Evolutionary conservation across 2,888 invertebrate species (phyloP).

Genomic region (Andrena praecox): DNA sequence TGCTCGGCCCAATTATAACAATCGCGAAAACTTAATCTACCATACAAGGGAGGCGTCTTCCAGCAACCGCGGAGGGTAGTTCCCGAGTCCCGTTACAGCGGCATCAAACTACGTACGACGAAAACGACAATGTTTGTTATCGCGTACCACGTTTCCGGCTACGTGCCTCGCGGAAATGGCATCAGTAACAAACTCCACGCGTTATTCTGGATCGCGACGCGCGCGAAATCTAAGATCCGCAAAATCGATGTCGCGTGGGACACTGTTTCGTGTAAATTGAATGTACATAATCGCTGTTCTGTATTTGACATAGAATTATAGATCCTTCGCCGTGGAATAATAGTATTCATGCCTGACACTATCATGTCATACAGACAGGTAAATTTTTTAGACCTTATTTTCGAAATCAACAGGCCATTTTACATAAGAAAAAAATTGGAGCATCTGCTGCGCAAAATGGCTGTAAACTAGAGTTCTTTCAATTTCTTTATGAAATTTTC

Average conservation of each 20-base stretch:
- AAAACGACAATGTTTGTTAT: slow-evolving; percentile 54
- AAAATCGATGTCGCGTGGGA: slow-evolving; percentile 13
- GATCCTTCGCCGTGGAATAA: not conserved
- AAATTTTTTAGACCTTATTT: no score
- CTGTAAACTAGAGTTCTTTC: no score
- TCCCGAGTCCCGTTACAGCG: slow-evolving; percentile 29
- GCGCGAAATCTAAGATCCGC: slow-evolving; percentile 11
- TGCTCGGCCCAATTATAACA: not conserved
- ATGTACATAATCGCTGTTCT: not conserved
- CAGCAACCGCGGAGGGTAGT: slow-evolving; percentile 20
- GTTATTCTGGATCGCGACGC: not conserved
- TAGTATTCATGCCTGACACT: no score
- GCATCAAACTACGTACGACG: slow-evolving; percentile 42
- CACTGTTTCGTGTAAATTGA: not conserved
- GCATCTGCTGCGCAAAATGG: no score
- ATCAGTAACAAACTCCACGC: slow-evolving; percentile 32
- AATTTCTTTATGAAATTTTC: no score
- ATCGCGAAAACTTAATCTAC: slow-evolving; percentile 38
- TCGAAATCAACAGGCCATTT: no score
- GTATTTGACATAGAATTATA: not conserved
- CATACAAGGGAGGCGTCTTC: slow-evolving; percentile 1
- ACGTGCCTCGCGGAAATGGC: slow-evolving; percentile 34
- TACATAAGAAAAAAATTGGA: no score
- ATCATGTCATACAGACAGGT: no score
- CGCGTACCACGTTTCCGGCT: slow-evolving; percentile 34